Base-by-base conservation (phyloP, 2,113 vertebrate genomes). In the Cheilinus undulatus region DNA sequence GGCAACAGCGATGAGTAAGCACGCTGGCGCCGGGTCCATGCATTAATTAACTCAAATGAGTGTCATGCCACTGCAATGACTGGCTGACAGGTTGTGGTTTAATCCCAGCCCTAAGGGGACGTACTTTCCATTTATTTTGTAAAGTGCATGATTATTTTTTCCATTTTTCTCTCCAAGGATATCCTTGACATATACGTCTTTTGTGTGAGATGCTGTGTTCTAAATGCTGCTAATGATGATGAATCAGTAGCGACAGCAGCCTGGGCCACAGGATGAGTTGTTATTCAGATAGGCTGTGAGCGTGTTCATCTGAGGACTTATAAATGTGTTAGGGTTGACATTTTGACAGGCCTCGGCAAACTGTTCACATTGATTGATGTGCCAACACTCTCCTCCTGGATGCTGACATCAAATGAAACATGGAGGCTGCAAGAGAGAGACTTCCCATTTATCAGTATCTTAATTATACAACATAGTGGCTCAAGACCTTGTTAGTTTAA, bases 361-460 rank as follows among this genome's bases (percentile, higher is more conserved):
- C 89, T 89, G 88, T 89, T 90, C 86, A 69, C 75, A 76, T 79
- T 93, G 90, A 94, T 93, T 92, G 91, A 93, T 94, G 90, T 75
- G 67, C 83, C 80, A 61, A 61, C 60, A 52, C 27, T 32, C 70
- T 80, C 61, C 63, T 81, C 73, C 74, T 65, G 66, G 68, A 80
- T 36, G 52, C 81, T 56, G 80, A 20, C 52, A 32, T 73, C 80
- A 79, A 81, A 83, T 85, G 70, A 86, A 82, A 87, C 46, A 76
- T 36, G 3, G 50, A 54, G 76, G 72, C 75, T 84, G 77, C 83
- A 74, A 78, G 69, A 69, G 63, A 81, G 76, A 81, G 58, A 84
- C 83, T 78, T 59, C 54, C 70, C 80, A 81, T 90, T 86, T 91
- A 88, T 91, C 88, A 86, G 85, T 73, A 83, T 84, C 87, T 84